Conservation (phyloP, 2,113 vertebrate genomes). For the Ancistrus triradiatus region DNA sequence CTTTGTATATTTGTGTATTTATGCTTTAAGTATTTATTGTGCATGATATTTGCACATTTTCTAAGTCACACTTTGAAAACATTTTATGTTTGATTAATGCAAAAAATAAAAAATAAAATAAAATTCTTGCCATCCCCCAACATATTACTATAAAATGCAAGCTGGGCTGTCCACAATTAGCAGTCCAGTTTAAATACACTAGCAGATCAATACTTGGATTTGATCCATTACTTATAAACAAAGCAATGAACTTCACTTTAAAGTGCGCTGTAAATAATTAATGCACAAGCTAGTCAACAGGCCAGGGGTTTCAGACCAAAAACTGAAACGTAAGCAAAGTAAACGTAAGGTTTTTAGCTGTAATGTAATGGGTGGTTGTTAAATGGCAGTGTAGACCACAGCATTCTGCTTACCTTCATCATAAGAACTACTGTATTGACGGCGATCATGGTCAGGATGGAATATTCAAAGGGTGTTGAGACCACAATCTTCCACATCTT, state of each 20-base stretch:
- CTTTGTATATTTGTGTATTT: no score
- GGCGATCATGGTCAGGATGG: conserved; percentile 96
- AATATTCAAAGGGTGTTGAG: conserved; percentile 94
- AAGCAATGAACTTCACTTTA: background rate
- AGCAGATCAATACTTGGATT: background rate
- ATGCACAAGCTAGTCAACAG: background rate
- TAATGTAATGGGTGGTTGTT: background rate
- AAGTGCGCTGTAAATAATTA: conserved; percentile 5
- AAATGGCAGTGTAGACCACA: background rate
- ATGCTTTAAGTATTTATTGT: no score
- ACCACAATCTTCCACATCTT: conserved; percentile 98
- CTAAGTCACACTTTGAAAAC: no score
- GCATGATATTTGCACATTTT: no score
- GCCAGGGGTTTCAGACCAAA: background rate
- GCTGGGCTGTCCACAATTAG: background rate
- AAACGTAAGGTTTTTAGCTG: background rate
- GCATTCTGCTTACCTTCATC: conserved; percentile 85
- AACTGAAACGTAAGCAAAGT: background rate
- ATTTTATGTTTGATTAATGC: no score
- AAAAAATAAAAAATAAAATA: no score
- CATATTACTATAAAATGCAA: background rate
- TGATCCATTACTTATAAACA: background rate
- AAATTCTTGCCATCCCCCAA: no score
- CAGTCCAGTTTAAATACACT: background rate
- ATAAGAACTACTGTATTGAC: conserved; percentile 96